Conservation (phyloP, 2,888 invertebrate species). For the Limnephilus marmoratus region DNA sequence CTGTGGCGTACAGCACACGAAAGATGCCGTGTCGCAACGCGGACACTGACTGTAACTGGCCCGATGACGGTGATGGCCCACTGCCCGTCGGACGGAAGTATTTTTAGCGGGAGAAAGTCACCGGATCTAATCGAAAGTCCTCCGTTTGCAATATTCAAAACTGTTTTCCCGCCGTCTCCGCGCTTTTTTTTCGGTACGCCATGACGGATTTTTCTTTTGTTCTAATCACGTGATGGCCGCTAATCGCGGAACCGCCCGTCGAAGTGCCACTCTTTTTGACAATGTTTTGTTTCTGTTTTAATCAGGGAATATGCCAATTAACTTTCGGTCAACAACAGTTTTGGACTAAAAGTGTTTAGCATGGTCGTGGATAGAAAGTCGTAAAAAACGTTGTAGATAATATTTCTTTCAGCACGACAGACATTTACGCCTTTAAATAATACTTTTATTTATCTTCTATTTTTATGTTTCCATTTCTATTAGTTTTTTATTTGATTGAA, state of each 20-base stretch:
- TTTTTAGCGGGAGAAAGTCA: conserved; percentile 20
- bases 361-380: conserved; percentile 19
- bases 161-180: conserved; percentile 10
- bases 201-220: conserved; percentile 29
- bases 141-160: conserved; percentile 18
- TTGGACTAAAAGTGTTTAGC: conserved; percentile 3
- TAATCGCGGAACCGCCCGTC: neutral
- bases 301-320: neutral
- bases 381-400: neutral
- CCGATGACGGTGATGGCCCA: neutral
- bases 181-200: conserved; percentile 29
- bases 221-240: conserved; percentile 24
- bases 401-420: neutral
- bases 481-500: too few species aligned
- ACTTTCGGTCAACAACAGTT: neutral
- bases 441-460: neutral
- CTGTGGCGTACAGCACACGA: neutral
- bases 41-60: neutral
- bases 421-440: neutral
- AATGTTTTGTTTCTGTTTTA: conserved; percentile 2
- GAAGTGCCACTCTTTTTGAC: neutral
- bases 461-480: neutral
- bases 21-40: conserved; percentile 16
- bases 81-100: neutral
- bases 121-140: conserved; percentile 36